These are phyloP conservation scores for Cepaea hortensis DNA, from an alignment of 2,888 invertebrate species.

Conservation along the genomic window DNA sequence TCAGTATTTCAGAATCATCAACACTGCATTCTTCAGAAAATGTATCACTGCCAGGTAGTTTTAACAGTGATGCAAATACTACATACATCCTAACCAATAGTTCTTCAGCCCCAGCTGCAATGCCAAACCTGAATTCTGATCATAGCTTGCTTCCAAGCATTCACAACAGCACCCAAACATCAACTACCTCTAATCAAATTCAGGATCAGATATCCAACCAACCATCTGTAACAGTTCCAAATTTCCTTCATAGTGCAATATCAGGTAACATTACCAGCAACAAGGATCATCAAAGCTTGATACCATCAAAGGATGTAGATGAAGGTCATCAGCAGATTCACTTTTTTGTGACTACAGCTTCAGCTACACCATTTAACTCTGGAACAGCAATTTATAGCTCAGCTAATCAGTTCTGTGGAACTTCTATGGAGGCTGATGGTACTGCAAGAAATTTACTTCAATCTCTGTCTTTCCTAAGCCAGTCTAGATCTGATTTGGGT, in stretches of 20 bases:
- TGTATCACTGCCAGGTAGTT: not conserved
- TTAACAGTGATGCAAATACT: not conserved
- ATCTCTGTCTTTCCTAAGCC: not conserved
- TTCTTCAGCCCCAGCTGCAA: not conserved
- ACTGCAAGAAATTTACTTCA: not conserved
- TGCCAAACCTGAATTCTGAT: not conserved
- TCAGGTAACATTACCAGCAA: constrained; percentile 13
- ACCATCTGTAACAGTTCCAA: constrained; percentile 22
- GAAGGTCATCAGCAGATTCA: constrained; percentile 13
- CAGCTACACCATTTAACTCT: constrained; percentile 17
- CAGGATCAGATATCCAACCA: not conserved
- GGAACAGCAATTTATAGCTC: constrained; percentile 18
- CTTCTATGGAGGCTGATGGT: not conserved
- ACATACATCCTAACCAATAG: not conserved
- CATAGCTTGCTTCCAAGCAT: not conserved
- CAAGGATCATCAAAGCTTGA: constrained; percentile 10
- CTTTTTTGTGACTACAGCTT: not conserved
- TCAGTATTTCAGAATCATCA: not conserved
- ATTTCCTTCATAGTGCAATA: constrained; percentile 36
- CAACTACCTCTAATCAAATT: not conserved
- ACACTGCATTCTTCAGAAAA: too few relatives aligned
- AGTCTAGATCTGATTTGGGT: not conserved
- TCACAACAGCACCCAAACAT: not conserved
- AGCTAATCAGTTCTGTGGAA: not conserved
- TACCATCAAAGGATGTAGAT: not conserved